Evolutionary conservation across 2,888 invertebrate species (phyloP), one percentile per base, ranked within the genome.

Genomic region (Hylaea fasciaria): DNA sequence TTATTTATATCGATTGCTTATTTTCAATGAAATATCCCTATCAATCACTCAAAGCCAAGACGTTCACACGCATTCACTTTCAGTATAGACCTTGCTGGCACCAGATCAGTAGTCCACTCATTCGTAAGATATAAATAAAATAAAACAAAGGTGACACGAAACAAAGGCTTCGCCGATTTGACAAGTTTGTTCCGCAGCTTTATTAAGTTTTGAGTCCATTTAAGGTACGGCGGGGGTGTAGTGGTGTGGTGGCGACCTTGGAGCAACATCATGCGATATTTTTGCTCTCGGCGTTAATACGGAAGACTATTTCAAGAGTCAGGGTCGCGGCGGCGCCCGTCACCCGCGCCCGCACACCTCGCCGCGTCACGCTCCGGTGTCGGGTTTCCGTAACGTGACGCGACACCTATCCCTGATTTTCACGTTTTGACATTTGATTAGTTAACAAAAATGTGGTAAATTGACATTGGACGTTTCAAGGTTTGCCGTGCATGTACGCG

Each of bases 291-390:
- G 75, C 85, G 84, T 85, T 89, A 88, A 91, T 85, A 88, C 92
- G 92, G 92, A 92, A 91, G 92, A 91, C 92, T 92, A 92, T 92
- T 92, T 92, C 91, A 92, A 91, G 92, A 91, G 91, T 91, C 91
- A 92, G 90, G 91, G 92, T 81, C 91, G 74, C 70, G 75, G 75
- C 71, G 78, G 78, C 83, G 82, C 83, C 86, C 85, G 83, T 82
- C 85, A 82, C 86, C 83, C 83, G 81, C 82, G 78, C 82, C 81
- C 81, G 81, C 82, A 77, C 78, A 71, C 77, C 73, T 71, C 71
- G 68, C 62, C 68, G 65, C 79, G 77, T 82, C 83, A 80, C 71
- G 71, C 73, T 75, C 11, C 35, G 78, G 83, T 83, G 76, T 87
- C 85, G 73, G 80, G 78, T 86, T 85, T 83, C 87, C 71, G 81